These are phyloP conservation scores for Orestias chungarensis DNA, from an alignment of 2,797 vertebrate species.

Conservation along the genomic window DNA sequence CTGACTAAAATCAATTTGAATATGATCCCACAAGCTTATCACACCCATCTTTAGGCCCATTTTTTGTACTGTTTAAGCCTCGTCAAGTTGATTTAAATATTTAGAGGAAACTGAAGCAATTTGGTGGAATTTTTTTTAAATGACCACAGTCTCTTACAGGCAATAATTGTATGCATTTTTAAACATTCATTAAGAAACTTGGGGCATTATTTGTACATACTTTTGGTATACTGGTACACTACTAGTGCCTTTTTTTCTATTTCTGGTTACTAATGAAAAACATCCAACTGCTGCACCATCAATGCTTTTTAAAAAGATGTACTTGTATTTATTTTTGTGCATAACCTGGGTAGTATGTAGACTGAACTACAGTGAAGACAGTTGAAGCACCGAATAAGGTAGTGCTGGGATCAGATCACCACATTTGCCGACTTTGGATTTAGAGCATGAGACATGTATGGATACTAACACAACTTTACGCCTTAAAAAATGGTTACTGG, in stretches of 20 bases:
- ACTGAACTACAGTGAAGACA: constrained; percentile 2
- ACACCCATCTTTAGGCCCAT: too few species aligned
- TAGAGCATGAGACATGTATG: constrained; percentile 74
- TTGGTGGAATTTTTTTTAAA: neutral
- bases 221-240: too few species aligned
- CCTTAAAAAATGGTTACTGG: constrained; percentile 68
- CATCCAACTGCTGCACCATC: neutral
- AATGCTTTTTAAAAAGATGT: neutral
- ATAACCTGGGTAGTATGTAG: constrained; percentile 6
- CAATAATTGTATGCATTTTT: neutral
- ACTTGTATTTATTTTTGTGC: too few species aligned
- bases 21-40: too few species aligned
- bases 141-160: neutral
- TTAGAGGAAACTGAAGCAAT: neutral
- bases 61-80: too few species aligned
- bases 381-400: constrained; percentile 66
- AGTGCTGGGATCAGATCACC: constrained; percentile 59
- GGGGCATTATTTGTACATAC: too few species aligned
- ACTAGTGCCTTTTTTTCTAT: neutral
- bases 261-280: neutral
- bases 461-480: constrained; percentile 60
- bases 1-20: too few species aligned
- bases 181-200: neutral
- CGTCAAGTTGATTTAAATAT: neutral
- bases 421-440: constrained; percentile 78